These are phyloP conservation scores for Isaurus tuberculatus DNA, from an alignment of 92 coral and sea anemone genomes.

Conservation along the genomic window DNA sequence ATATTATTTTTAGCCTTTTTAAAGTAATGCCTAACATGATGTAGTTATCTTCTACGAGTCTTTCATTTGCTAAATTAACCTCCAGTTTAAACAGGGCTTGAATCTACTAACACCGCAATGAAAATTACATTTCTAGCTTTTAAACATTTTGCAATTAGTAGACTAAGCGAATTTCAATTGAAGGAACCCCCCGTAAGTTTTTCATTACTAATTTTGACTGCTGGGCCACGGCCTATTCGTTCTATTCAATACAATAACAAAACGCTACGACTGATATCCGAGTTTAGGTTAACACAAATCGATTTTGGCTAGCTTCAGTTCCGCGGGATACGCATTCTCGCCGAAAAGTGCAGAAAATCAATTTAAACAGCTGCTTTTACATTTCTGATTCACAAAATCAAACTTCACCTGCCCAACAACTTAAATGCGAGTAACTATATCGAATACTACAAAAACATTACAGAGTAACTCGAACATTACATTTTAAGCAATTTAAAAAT, in stretches of 20 bases:
- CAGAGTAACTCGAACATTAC: conserved; percentile 5
- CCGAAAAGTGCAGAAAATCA: conserved; percentile 6
- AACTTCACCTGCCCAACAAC: neutral
- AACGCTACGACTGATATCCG: neutral
- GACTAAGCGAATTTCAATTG: neutral
- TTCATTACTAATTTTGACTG: conserved; percentile 21
- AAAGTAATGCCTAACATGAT: too few relatives aligned
- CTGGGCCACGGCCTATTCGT: conserved; percentile 2
- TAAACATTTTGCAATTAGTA: neutral
- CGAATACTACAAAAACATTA: neutral
- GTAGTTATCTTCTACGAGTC: too few relatives aligned
- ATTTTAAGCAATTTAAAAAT: neutral
- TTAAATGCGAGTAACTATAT: too few relatives aligned
- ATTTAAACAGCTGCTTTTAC: conserved; percentile 12
- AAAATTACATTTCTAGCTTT: conserved; percentile 18
- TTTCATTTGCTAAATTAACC: too few relatives aligned
- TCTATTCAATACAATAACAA: conserved; percentile 11
- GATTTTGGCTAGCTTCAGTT: neutral
- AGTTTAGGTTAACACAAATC: neutral
- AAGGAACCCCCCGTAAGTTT: neutral
- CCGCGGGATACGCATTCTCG: conserved; percentile 26
- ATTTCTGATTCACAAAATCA: neutral
- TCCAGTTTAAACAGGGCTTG: too few relatives aligned
- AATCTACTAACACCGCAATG: neutral
- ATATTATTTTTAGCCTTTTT: neutral